Base-by-base conservation (phyloP, 2,113 vertebrate genomes). In the Climacteris rufus region DNA sequence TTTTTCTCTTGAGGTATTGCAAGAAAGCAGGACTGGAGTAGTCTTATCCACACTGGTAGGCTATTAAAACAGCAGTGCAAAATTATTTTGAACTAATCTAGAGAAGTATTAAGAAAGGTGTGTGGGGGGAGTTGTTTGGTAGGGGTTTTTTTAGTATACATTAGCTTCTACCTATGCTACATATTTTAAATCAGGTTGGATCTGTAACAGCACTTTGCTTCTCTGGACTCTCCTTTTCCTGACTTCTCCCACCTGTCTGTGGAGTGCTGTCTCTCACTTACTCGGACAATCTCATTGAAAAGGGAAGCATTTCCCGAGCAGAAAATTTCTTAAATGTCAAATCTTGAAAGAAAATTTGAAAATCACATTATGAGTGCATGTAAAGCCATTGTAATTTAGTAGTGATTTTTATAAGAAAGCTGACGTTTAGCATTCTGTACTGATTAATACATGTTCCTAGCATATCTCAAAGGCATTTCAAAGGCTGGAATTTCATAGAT, bases 401-500 rank as follows among this genome's bases (percentile, higher is more conserved):
- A 40, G 44, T 49, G 53, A 81, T 56, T 95, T 83, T 70, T 81
- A 89, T 33, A 42, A 89, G 78, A 69, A 92, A 83, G 59, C n/a
- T 65, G 64, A 59, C 2, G 3, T 72, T 89, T 78, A 2, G 0
- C 37, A 64, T 76, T 71, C 40, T 64, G 31, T 70, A 52, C 65
- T 68, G 69, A 81, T 92, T 83, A 63, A 61, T 93, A 37, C 15
- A 15, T 89, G 28, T 79, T 87, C 65, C 80, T 52, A 65, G 45
- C 14, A 2, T 82, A 72, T 60, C 70, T 91, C 61, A 70, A 75
- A 69, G 75, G 40, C 53, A 40, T 80, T 92, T 96, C 59, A 83
- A 87, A 82, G 53, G 56, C 28, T 87, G 63, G 45, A 83, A 76
- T 90, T 85, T 69, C 70, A 91, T 53, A 87, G 77, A 69, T 89